Percentiles rank a stretch among this genome's conserved stretches.
Evolutionary conservation across 2,113 vertebrate genomes (phyloP).

Genomic region (Pterocles gutturalis): DNA sequence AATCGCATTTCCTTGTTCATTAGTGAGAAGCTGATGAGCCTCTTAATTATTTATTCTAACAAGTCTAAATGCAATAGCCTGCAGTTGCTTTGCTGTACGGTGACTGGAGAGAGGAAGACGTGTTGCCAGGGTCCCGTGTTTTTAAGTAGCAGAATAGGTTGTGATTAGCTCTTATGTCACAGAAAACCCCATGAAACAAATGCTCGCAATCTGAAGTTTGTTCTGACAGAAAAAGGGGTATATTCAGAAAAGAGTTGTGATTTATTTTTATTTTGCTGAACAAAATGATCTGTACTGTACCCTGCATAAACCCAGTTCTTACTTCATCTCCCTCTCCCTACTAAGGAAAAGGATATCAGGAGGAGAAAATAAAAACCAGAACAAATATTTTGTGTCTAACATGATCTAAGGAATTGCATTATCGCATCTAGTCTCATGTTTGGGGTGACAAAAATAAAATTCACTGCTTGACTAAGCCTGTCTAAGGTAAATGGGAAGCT

Average conservation of each 20-base stretch:
- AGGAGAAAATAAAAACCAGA: background rate
- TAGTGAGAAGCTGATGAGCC: conserved; percentile 23
- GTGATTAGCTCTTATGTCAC: conserved; percentile 32
- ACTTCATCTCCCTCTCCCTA: background rate
- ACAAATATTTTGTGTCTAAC: background rate
- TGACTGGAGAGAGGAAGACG: background rate
- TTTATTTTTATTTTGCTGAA: conserved; percentile 18
- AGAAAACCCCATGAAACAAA: conserved; percentile 1
- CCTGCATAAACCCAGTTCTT: background rate
- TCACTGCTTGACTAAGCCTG: background rate
- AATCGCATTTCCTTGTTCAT: conserved; percentile 66
- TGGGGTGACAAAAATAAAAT: background rate
- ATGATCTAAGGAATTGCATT: background rate
- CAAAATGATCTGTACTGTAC: background rate
- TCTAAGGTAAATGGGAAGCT: background rate
- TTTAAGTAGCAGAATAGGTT: conserved; percentile 35
- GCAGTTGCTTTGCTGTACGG: background rate
- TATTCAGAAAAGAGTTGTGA: background rate
- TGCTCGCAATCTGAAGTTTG: background rate
- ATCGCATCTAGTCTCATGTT: background rate
- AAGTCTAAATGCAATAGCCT: conserved; percentile 33
- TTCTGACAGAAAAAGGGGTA: background rate
- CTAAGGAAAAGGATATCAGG: background rate
- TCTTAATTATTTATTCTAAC: conserved; percentile 54
- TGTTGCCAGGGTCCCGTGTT: background rate